phyloP scores from a whole-genome alignment of 2,113 vertebrate species.

The Sialia sialis region DNA sequence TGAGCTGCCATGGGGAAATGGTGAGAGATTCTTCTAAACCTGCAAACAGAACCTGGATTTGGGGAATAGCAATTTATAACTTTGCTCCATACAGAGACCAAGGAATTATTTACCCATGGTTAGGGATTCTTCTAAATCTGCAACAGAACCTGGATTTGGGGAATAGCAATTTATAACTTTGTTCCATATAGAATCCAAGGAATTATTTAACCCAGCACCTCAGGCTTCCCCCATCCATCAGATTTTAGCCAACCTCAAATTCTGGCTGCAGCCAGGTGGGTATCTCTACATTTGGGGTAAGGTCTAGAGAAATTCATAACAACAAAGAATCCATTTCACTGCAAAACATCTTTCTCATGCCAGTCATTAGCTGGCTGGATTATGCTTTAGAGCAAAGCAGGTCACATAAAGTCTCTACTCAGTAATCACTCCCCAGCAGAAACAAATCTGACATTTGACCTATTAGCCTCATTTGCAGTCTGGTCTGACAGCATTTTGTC shows the following conservation, averaged over 20 bases:
- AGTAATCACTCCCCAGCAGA: not conserved
- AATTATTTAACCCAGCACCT: not conserved
- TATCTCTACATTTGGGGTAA: not conserved
- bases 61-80: not conserved
- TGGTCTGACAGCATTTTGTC: not conserved
- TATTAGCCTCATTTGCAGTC: slow-evolving; percentile 22
- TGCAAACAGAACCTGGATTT: not conserved
- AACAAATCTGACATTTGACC: slow-evolving; percentile 27
- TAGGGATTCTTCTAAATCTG: not conserved
- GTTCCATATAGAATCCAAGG: not conserved
- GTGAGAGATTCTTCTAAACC: not conserved
- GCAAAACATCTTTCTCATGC: not conserved
- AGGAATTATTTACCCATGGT: not conserved
- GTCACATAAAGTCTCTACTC: not conserved
- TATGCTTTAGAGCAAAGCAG: not conserved
- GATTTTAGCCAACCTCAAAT: not conserved
- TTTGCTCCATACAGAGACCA: not conserved
- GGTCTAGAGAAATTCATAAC: not conserved
- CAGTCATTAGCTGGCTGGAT: not conserved
- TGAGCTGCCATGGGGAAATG: not conserved
- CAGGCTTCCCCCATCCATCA: not conserved
- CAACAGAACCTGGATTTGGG: no score
- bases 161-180: not conserved
- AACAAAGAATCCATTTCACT: not conserved
- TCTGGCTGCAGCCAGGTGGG: not conserved